A percentile compares a stretch with the other conserved stretches of the same genome.
Evolutionary conservation across 2,113 vertebrate species (phyloP).

Genomic region (Cynoglossus semilaevis): DNA sequence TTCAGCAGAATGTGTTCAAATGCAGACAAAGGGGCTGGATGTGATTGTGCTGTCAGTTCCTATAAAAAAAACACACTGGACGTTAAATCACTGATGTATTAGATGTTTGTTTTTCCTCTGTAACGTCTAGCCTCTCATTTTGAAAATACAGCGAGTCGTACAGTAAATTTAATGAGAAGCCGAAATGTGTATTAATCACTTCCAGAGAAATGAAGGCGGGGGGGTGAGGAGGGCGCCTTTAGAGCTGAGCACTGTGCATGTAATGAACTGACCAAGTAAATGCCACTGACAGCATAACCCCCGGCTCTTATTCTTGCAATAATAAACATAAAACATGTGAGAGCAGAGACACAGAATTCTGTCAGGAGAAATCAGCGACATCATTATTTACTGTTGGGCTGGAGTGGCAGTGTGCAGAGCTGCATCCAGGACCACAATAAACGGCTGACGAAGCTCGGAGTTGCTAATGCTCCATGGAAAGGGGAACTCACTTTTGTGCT

Average conservation of each 20-base stretch:
- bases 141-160: slow-evolving; percentile 13
- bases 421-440: slow-evolving; percentile 33
- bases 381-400: slow-evolving; percentile 67
- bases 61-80: slow-evolving; percentile 5
- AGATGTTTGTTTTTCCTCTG: slow-evolving; percentile 2
- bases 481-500: slow-evolving; percentile 24
- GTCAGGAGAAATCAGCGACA: slow-evolving; percentile 56
- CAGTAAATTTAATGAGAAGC: slow-evolving; percentile 6
- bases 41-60: slow-evolving; percentile 2
- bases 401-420: slow-evolving; percentile 36
- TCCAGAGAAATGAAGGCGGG: slow-evolving; percentile 6
- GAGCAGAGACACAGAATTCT: slow-evolving; percentile 34
- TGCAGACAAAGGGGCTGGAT: not conserved
- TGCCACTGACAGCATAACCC: slow-evolving; percentile 39
- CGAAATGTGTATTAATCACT: slow-evolving; percentile 34
- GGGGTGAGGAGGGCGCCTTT: not conserved
- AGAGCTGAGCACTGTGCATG: not conserved
- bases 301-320: slow-evolving; percentile 36
- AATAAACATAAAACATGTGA: slow-evolving; percentile 73
- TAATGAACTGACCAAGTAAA: slow-evolving; percentile 56
- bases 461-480: slow-evolving; percentile 45
- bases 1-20: slow-evolving; percentile 15
- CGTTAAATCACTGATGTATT: not conserved
- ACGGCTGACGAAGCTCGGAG: slow-evolving; percentile 14
- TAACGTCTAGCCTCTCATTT: not conserved